Evolutionary conservation across 1,140 invertebrate genomes (phyloP), one percentile per base, ranked within the genome.

Genomic region (Trissolcus basalis): DNA sequence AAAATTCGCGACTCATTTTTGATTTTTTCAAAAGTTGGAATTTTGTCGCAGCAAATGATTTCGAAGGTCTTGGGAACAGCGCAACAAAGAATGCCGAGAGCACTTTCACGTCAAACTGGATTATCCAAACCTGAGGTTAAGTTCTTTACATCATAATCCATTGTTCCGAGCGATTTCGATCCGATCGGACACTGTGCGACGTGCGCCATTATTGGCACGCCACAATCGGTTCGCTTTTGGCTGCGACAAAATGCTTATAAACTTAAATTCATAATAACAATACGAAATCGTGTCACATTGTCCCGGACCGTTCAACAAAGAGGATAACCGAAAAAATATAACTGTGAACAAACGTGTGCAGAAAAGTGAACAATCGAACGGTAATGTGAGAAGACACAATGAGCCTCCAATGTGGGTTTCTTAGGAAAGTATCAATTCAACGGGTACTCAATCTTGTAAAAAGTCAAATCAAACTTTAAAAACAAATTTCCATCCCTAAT

Each of bases 31-130:
- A n/a, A n/a, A 8, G 7, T 13, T 27, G 19, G 8, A 44, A 44
- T 44, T 44, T 44, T 39, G 36, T 39, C 36, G n/a, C 36, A n/a
- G 9, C n/a, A n/a, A 39, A 39, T 39, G n/a, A 39, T 13, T 8
- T 13, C 12, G 43, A 44, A 44, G 43, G 12, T 44, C 43, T 44
- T 14, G 11, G 6, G 43, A 13, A 44, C 39, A 7, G 11, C 43
- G 35, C n/a, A 60, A 60, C 45, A 60, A 49, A 60, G 56, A 60
- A 60, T 47, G 35, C 32, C 36, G 47, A 33, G 13, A 50, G 48
- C 16, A 41, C 13, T 61, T 61, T 50, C 58, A 43, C 36, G 58
- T 51, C 58, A 61, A 61, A 33, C 33, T 51, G 36, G 48, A 61
- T 61, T 51, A 61, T 44, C 58, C 48, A 33, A 61, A 50, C 35